Evolutionary conservation across 1,140 invertebrate species (phyloP), one percentile per base, ranked within the genome.

Genomic region (Tachypleus tridentatus): DNA sequence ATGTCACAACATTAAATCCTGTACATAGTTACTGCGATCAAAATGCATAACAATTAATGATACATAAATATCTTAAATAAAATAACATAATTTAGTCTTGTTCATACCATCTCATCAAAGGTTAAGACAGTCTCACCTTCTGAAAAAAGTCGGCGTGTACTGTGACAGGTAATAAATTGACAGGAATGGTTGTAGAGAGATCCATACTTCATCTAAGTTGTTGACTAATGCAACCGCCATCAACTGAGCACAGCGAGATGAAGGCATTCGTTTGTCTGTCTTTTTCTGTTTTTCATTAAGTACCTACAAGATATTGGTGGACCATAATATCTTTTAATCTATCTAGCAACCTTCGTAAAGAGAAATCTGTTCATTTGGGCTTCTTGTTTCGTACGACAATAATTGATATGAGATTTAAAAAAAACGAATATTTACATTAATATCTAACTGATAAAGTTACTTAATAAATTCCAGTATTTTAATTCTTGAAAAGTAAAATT

Each of bases 181-280:
- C 11, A 91, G 77, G 3, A 86, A 65, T 0, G 84, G 83, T 62
- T 87, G 83, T 4, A 82, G 61, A 11, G 79, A 79, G 67, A 90
- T 87, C 89, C 89, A 93, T 3, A 82, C 83, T 78, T 91, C 86
- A 61, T 83, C 75, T 61, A 89, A 69, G 76, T 85, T 81, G 75
- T 92, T 92, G 9, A 86, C 87, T 51, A 93, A 80, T 9, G 87
- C 86, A 11, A 89, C 76, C 0, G 84, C 84, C 76, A 83, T 86
- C 4, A 93, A 76, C 69, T 83, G 73, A 3, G 83, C 87, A 78
- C 89, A 93, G 50, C 89, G 79, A 70, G 85, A 81, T 3, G 82
- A 80, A 3, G 81, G 82, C 80, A 93, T 81, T 73, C 86, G 80
- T 29, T 76, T 80, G 69, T 85, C 81, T 10, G 76, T 80, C 1